Percentiles rank a stretch among this genome's conserved stretches.
phyloP scores from a whole-genome alignment of 2,113 vertebrate genomes.

The Psophia crepitans region DNA sequence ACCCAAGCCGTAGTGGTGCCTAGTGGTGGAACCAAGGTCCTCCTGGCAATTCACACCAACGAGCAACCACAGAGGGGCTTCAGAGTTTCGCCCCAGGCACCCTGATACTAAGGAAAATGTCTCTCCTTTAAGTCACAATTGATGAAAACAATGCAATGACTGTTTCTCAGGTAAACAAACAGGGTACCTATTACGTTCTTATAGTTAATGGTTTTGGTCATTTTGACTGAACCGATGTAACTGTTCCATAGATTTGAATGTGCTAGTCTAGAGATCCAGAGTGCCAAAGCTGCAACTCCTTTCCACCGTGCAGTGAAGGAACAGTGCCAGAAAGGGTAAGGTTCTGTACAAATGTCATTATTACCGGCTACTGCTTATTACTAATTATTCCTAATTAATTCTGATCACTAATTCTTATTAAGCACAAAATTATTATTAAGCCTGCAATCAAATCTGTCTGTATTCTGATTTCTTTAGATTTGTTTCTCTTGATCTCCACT shows the following conservation, averaged over 20 bases:
- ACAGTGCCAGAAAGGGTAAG: not conserved
- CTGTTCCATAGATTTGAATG: not conserved
- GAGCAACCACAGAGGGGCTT: not conserved
- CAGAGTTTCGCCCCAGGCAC: not conserved
- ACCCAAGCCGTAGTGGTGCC: no score
- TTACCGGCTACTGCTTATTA: no score
- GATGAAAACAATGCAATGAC: not conserved
- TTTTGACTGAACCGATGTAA: not conserved
- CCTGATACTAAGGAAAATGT: not conserved
- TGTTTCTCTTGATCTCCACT: not conserved
- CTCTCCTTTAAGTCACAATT: not conserved
- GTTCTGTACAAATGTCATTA: not conserved
- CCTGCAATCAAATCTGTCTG: not conserved
- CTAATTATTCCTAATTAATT: not conserved
- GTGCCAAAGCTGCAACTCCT: not conserved
- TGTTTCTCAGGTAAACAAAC: not conserved
- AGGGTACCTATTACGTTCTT: not conserved
- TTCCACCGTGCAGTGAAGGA: not conserved
- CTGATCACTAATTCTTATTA: not conserved
- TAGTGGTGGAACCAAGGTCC: not conserved
- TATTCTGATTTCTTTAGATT: not conserved
- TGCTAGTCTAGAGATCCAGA: not conserved
- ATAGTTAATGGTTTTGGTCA: not conserved
- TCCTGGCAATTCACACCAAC: not conserved
- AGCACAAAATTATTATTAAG: not conserved